Evolutionary conservation across 1,140 invertebrate species (phyloP), one percentile per base, ranked within the genome.

Genomic region (Bombus consobrinus): DNA sequence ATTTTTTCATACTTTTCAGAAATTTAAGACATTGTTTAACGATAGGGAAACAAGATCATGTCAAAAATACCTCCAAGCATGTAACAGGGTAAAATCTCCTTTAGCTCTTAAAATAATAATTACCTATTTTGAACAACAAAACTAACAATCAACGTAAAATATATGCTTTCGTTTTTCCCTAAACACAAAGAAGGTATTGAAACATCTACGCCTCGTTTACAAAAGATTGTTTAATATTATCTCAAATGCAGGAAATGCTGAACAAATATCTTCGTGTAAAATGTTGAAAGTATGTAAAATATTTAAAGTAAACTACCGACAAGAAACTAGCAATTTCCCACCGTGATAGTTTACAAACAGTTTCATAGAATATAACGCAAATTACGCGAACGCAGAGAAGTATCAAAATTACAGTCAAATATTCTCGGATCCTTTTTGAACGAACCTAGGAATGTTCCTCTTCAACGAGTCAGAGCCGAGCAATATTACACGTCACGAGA

Each of bases 401-500:
- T 32, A 22, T 18, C 9, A 8, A 13, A 34, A 43, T 32, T 34
- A 8, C 25, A 22, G 37, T 1, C 25, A 34, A 66, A 34, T 28
- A 59, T 79, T 37, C 25, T n/a, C 41, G 2, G 41, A 71, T 71
- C 41, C 47, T 32, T 34, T 57, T 43, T n/a, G 25, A 34, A n/a
- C 12, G 34, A n/a, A 41, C 68, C 22, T 13, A 62, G 12, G 28
- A 57, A 81, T 28, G 34, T 57, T 59, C 39, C 57, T 28, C 34
- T 12, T 15, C 37, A 22, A 66, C 41, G 57, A 59, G 76, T 47
- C 69, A 22, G 3, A 6, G 6, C 28, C 15, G 4, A 57, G 15
- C 68, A 18, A 85, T 88, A 87, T 87, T 71, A 25, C 64, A 68
- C 77, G 68, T 87, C 81, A 75, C 34, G 41, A n/a, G 41, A 32